Evolutionary conservation across 1,140 invertebrate species (phyloP), one percentile per base, ranked within the genome.

Genomic region (Hormaphis cornu): DNA sequence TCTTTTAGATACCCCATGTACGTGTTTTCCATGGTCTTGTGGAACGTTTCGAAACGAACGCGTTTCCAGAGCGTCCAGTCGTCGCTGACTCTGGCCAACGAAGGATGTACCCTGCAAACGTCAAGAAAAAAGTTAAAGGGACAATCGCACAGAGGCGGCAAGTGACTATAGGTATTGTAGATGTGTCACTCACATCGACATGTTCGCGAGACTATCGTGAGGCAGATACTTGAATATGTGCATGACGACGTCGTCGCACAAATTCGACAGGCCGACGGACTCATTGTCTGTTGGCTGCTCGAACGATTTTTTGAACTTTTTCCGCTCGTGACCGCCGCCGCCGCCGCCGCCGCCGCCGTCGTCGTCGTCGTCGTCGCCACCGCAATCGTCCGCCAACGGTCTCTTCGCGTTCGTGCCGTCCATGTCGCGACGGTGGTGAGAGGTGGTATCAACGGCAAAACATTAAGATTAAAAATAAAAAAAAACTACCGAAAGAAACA

Each of bases 41-140:
- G 4, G 50, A 33, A 66, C 12, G 12, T 24, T 10, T 28, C 61
- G n/a, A 66, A 66, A n/a, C 12, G 14, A 6, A 48, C 44, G n/a
- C 50, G 33, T 46, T 66, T 66, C 61, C 61, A 66, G 4, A 66
- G 30, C 7, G 61, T 66, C 61, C 61, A 66, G n/a, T 66, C 61
- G 16, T 35, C 2, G n/a, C 61, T 66, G 20, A 66, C 14, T 48
- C 61, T 44, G 12, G 28, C 30, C 16, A 66, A 48, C 4, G 46
- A 24, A 33, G 26, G 12, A 16, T 44, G 35, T 18, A 50, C 20
- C 5, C 61, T 66, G 24, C 1, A 63, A 63, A 33, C 12, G 7
- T 35, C 24, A 44, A 30, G 1, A 9, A 35, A 1, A 20, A 33
- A 33, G 22, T 33, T 28, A 48, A 63, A 46, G 4, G 18, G n/a